A percentile compares a stretch with the other conserved stretches of the same genome.
Evolutionary conservation across 2,888 invertebrate species (phyloP).

Genomic region (Eurytoma californica): DNA sequence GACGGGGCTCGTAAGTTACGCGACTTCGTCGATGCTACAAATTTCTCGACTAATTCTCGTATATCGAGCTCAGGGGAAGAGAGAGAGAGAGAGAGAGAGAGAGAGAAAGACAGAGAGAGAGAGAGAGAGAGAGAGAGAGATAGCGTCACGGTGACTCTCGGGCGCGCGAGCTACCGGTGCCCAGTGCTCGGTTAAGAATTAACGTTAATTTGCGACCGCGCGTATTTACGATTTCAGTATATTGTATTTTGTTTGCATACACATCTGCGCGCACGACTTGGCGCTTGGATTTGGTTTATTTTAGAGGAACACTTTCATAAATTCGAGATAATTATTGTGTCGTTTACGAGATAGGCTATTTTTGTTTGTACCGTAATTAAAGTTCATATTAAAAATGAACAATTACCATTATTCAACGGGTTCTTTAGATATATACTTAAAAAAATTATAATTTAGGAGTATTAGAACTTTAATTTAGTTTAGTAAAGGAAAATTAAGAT

Average conservation of each 20-base stretch:
- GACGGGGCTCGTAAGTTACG: slow-evolving; percentile 7
- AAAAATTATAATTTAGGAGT: background rate
- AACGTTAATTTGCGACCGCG: slow-evolving; percentile 45
- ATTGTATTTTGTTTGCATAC: slow-evolving; percentile 46
- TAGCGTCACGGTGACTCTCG: slow-evolving; percentile 13
- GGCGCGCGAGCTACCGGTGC: background rate
- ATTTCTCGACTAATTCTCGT: slow-evolving; percentile 48
- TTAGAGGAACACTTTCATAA: slow-evolving; percentile 30
- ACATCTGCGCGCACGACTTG: too few relatives aligned
- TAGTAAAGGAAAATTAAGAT: too few relatives aligned
- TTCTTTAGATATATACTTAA: background rate
- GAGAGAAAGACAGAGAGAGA: slow-evolving; percentile 14
- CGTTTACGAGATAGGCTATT: slow-evolving; percentile 20
- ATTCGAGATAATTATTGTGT: slow-evolving; percentile 39
- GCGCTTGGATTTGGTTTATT: slow-evolving; percentile 21
- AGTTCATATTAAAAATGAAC: background rate
- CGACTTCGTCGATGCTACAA: slow-evolving; percentile 57
- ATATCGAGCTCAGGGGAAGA: slow-evolving; percentile 31
- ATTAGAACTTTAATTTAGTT: background rate
- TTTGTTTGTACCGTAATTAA: background rate
- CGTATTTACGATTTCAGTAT: slow-evolving; percentile 48
- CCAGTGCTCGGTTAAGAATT: slow-evolving; percentile 32
- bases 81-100: slow-evolving; percentile 6
- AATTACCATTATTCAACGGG: background rate
- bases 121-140: slow-evolving; percentile 23